A percentile compares a stretch with the other conserved stretches of the same genome.
Evolutionary conservation across 2,888 invertebrate species (phyloP).

Genomic region (Pristionchus japonicus): DNA sequence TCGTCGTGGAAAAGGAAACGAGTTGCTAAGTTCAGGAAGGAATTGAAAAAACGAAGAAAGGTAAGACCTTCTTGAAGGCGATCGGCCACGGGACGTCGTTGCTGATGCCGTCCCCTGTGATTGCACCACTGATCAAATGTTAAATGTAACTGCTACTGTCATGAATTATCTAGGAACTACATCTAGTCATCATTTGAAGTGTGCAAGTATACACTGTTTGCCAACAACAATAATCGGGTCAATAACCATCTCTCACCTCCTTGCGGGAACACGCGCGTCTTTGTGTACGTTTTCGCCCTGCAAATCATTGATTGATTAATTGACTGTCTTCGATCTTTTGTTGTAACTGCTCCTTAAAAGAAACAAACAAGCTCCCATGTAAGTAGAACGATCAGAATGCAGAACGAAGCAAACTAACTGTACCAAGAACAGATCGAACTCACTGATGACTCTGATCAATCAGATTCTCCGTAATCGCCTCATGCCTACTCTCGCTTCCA

Average conservation of each 20-base stretch:
- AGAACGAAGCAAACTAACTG: background rate
- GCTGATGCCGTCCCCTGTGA: constrained; percentile 13
- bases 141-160: too few relatives aligned
- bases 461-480: constrained; percentile 15
- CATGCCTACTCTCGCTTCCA: background rate
- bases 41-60: too few relatives aligned
- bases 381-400: too few relatives aligned
- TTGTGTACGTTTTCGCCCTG: constrained; percentile 11
- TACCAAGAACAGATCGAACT: background rate
- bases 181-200: background rate
- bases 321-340: too few relatives aligned
- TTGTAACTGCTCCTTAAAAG: too few relatives aligned
- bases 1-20: too few relatives aligned
- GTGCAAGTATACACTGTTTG: too few relatives aligned
- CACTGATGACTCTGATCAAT: background rate
- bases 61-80: background rate
- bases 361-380: too few relatives aligned
- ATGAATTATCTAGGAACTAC: too few relatives aligned
- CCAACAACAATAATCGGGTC: background rate
- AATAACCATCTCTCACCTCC: background rate
- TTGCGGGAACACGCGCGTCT: constrained; percentile 18
- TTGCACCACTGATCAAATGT: too few relatives aligned
- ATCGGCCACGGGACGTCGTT: constrained; percentile 8
- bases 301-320: background rate
- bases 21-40: too few relatives aligned